Evolutionary conservation across 2,113 vertebrate genomes (phyloP).

Genomic region (Leptocoma aspasia): DNA sequence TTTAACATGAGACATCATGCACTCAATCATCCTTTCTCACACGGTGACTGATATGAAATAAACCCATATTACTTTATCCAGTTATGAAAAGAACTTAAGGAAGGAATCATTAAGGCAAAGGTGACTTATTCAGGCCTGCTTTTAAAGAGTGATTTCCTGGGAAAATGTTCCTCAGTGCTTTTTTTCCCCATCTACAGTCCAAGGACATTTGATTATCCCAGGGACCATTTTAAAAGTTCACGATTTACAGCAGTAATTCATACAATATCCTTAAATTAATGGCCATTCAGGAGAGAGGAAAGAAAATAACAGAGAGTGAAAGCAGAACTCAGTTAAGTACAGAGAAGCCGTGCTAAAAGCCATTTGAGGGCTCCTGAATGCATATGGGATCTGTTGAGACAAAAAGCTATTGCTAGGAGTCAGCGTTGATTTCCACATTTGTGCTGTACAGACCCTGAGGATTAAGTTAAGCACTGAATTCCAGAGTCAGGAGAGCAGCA

Average conservation of each 20-base stretch:
- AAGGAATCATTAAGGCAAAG: neutral
- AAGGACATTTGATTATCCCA: neutral
- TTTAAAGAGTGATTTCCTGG: neutral
- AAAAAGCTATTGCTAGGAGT: neutral
- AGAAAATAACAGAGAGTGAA: neutral
- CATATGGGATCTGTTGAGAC: neutral
- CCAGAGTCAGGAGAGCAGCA: neutral
- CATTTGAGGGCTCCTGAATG: neutral
- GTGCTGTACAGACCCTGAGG: neutral
- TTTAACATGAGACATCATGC: neutral
- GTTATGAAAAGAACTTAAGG: neutral
- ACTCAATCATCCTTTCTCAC: neutral
- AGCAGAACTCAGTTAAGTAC: neutral
- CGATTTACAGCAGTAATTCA: neutral
- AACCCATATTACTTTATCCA: neutral
- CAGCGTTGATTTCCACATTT: neutral
- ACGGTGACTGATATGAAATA: neutral
- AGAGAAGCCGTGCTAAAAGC: neutral
- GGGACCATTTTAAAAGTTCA: neutral
- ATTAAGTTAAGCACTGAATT: neutral
- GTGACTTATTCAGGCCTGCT: neutral
- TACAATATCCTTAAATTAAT: neutral
- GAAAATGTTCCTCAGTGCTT: neutral
- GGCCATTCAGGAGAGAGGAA: neutral
- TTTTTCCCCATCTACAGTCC: neutral